A percentile compares a stretch with the other conserved stretches of the same genome.
Conservation (phyloP, 2,113 vertebrate genomes). For the Zosterops borbonicus region DNA sequence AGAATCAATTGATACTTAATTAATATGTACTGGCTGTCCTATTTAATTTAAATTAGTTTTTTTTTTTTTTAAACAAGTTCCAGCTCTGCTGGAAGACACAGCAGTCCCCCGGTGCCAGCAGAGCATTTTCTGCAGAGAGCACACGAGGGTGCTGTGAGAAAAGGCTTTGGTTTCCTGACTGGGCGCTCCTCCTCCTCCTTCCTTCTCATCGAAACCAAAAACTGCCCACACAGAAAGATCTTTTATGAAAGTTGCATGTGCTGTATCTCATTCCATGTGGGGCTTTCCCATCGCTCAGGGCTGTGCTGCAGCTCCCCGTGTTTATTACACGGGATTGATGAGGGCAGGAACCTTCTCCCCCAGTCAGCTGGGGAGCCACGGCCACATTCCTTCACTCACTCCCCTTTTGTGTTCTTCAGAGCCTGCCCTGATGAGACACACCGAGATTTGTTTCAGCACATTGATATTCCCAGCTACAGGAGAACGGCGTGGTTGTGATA, state of each 20-base stretch:
- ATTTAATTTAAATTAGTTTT: conserved; percentile 70
- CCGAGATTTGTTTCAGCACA: neutral
- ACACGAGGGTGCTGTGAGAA: conserved; percentile 68
- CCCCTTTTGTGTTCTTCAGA: neutral
- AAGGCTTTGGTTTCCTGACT: neutral
- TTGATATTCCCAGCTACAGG: conserved; percentile 19
- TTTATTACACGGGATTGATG: conserved; percentile 6
- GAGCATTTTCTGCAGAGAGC: conserved; percentile 9
- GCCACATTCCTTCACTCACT: neutral
- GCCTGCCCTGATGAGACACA: neutral
- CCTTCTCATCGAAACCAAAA: neutral
- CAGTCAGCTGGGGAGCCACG: neutral
- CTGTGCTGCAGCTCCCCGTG: neutral
- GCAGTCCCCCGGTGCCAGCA: neutral
- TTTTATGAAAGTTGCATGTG: neutral
- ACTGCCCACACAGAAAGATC: neutral
- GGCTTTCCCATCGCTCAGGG: neutral
- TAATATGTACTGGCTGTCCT: conserved; percentile 67
- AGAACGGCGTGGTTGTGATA: neutral
- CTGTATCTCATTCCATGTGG: neutral
- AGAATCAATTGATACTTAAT: conserved; percentile 76
- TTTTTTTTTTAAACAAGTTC: conserved; percentile 54
- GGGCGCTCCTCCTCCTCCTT: neutral
- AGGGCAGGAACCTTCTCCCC: conserved; percentile 17
- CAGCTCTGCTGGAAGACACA: neutral